Conservation (phyloP, 2,888 invertebrate genomes). For the Xanthorhoe spadicearia region DNA sequence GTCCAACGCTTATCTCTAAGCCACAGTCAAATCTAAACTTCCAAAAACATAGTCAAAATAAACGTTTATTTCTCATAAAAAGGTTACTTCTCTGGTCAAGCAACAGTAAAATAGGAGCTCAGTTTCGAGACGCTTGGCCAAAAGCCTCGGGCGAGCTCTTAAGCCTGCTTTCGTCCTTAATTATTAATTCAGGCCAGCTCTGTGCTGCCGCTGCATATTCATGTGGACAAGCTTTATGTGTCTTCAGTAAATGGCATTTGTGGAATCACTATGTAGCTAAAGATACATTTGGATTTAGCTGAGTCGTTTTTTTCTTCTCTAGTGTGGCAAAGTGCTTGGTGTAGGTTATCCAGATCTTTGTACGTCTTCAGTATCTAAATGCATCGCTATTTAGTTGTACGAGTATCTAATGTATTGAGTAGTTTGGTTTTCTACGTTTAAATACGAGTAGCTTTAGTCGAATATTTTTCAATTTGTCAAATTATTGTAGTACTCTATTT, state of each 20-base stretch:
- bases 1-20: background rate
- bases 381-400: no score
- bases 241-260: conserved; percentile 40
- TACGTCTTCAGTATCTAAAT: no score
- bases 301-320: background rate
- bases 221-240: conserved; percentile 44
- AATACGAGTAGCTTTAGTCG: no score
- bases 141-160: conserved; percentile 54
- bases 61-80: background rate
- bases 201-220: conserved; percentile 53
- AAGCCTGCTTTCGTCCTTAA: conserved; percentile 62
- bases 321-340: no score
- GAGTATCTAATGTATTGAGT: no score
- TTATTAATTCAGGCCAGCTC: conserved; percentile 61
- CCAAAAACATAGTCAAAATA: background rate
- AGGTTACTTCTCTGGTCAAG: conserved; percentile 6
- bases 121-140: conserved; percentile 32
- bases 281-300: background rate
- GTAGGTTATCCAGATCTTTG: no score
- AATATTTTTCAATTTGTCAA: no score
- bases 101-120: conserved; percentile 14
- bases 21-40: background rate
- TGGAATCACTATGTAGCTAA: conserved; percentile 9
- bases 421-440: no score
- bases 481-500: no score